Evolutionary conservation across 2,888 invertebrate genomes (phyloP).

Genomic region (Physocephala rufipes): DNA sequence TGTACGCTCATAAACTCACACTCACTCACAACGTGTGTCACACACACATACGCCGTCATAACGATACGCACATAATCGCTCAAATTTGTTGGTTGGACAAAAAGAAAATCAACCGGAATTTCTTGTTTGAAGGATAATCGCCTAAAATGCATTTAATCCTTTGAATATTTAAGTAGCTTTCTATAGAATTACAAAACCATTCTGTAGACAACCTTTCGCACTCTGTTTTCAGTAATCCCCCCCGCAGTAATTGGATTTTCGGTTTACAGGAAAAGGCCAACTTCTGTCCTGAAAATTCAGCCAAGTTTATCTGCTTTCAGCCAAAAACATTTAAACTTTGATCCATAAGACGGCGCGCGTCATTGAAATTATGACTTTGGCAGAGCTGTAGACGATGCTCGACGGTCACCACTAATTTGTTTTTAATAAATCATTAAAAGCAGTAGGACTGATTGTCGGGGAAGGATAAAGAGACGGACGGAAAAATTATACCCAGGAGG

Average conservation of each 20-base stretch:
- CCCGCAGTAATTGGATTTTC: neutral
- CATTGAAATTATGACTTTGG: conserved; percentile 13
- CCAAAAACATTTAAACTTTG: neutral
- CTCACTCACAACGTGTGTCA: neutral
- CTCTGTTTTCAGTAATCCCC: no score
- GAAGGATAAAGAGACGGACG: neutral
- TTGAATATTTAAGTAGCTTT: conserved; percentile 37
- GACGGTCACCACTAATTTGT: conserved; percentile 53
- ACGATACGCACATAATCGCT: no score
- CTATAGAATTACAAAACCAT: neutral
- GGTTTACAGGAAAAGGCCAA: neutral
- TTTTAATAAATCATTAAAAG: conserved; percentile 63
- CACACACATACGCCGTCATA: no score
- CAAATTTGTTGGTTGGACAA: neutral
- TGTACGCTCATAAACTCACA: neutral
- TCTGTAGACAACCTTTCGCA: no score
- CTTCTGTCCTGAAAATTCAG: neutral
- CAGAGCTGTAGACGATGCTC: neutral
- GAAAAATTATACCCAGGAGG: no score
- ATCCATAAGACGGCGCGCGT: neutral
- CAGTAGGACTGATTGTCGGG: conserved; percentile 42
- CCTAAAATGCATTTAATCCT: conserved; percentile 42
- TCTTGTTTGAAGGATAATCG: conserved; percentile 29
- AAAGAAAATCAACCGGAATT: no score
- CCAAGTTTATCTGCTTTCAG: neutral